Evolutionary conservation across 2,113 vertebrate genomes (phyloP).

Genomic region (Pseudopodoces humilis): DNA sequence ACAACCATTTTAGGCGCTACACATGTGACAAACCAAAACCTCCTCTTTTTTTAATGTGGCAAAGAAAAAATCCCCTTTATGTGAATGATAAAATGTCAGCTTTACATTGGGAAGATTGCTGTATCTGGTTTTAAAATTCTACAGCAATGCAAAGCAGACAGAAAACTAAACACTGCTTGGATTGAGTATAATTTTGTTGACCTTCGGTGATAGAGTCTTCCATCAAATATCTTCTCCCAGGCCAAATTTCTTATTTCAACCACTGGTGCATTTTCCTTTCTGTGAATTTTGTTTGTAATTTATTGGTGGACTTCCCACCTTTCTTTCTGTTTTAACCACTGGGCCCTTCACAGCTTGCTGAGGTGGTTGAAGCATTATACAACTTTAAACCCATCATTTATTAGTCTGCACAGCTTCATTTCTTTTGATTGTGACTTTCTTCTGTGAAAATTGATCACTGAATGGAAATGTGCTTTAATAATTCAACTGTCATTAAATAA

Average conservation of each 20-base stretch:
- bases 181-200: not conserved
- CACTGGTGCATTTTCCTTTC: not conserved
- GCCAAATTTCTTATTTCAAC: not conserved
- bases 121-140: not conserved
- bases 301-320: not conserved
- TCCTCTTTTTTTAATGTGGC: not conserved
- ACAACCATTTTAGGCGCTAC: not conserved
- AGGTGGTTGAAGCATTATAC: not conserved
- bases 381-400: not conserved
- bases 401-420: not conserved
- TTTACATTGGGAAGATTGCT: not conserved
- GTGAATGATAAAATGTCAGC: not conserved
- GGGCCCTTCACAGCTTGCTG: not conserved
- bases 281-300: not conserved
- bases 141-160: not conserved
- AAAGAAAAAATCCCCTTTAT: not conserved
- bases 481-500: constrained; percentile 34
- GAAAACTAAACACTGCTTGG: constrained; percentile 2
- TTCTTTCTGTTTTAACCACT: not conserved
- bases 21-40: not conserved
- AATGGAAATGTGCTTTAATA: not conserved
- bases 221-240: not conserved
- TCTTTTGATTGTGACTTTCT: constrained; percentile 23
- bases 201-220: not conserved
- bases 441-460: not conserved